Conservation (phyloP, 2,113 vertebrate genomes). For the Sminthopsis crassicaudata region DNA sequence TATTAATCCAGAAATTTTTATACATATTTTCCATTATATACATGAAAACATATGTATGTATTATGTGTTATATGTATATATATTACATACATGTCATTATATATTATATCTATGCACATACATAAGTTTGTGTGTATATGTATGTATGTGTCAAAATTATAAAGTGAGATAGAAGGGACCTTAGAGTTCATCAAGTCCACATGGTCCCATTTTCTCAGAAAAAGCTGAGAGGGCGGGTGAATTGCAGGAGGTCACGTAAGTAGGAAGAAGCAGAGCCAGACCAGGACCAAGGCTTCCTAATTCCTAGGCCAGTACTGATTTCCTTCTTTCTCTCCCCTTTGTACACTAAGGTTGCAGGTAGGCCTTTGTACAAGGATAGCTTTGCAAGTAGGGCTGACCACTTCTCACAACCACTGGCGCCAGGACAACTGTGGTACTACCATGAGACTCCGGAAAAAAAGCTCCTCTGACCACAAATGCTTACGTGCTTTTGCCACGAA, state of each 20-base stretch:
- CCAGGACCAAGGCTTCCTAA: too few relatives aligned
- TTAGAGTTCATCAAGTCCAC: not conserved
- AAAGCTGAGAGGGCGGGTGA: not conserved
- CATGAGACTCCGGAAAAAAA: slow-evolving; percentile 64
- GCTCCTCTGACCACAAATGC: slow-evolving; percentile 49
- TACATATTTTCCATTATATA: not conserved
- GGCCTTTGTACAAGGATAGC: not conserved
- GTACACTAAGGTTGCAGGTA: not conserved
- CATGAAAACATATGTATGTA: too few relatives aligned
- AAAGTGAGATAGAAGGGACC: not conserved
- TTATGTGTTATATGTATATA: not conserved
- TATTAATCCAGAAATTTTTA: not conserved
- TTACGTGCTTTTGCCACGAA: slow-evolving; percentile 2
- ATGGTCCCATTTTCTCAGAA: not conserved
- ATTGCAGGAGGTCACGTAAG: not conserved
- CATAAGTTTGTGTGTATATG: not conserved
- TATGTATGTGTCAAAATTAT: not conserved
- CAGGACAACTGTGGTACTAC: slow-evolving; percentile 46
- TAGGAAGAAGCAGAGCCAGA: too few relatives aligned
- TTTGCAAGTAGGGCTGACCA: not conserved
- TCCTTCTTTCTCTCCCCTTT: not conserved
- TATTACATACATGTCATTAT: too few relatives aligned
- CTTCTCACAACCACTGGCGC: not conserved
- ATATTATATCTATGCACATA: not conserved
- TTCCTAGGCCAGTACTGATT: too few relatives aligned